These are phyloP conservation scores for Spea multiplicata DNA, from an alignment of 2,113 vertebrate species.

Conservation along the genomic window DNA sequence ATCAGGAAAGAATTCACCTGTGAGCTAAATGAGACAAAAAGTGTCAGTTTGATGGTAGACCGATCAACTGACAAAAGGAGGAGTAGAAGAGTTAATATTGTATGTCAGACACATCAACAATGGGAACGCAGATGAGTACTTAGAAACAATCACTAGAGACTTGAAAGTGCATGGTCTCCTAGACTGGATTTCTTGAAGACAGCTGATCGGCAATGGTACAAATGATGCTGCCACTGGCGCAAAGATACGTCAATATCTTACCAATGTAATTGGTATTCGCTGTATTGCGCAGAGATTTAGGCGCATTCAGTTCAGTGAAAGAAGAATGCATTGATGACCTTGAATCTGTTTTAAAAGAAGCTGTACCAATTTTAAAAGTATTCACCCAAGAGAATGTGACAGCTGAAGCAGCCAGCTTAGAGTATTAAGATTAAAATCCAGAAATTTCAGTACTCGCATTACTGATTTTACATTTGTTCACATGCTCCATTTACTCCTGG, in stretches of 20 bases:
- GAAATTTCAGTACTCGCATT: no score
- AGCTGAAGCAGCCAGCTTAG: no score
- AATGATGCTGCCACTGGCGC: background rate
- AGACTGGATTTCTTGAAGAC: background rate
- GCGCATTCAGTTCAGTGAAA: background rate
- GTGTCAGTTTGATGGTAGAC: background rate
- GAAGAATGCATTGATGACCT: background rate
- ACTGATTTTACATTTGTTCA: no score
- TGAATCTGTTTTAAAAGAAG: no score
- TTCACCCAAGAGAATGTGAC: no score
- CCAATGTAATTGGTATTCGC: background rate
- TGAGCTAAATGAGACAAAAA: background rate
- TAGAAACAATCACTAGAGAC: background rate
- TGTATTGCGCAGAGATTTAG: background rate
- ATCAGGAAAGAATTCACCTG: no score
- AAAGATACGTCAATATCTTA: background rate
- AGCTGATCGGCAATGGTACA: background rate
- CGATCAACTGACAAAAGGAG: background rate
- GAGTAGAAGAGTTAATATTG: conserved; percentile 5
- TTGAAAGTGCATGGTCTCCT: background rate
- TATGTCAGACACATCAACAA: background rate
- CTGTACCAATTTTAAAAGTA: no score
- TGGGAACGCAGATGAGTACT: background rate
- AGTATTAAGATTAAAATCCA: no score
- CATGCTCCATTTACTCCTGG: no score